Base-by-base conservation (phyloP, 2,797 vertebrate genomes). In the Molossus molossus region DNA sequence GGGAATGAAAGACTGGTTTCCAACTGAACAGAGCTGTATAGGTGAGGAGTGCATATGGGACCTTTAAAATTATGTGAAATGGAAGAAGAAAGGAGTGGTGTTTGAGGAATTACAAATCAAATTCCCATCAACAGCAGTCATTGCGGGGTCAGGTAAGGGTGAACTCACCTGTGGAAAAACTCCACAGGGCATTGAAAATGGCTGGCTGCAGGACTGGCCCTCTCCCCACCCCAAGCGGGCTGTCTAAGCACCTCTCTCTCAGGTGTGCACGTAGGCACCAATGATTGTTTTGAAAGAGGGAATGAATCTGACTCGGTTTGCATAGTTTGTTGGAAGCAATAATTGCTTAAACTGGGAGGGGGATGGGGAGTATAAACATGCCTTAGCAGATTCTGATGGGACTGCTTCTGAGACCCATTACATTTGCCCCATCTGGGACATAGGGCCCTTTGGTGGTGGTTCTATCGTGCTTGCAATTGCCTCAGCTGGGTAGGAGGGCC, bases 211-310 rank as follows among this genome's bases (percentile, higher is more conserved):
- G 64, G 8, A 53, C 37, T 9, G 27, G 27, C 86, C 57, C 33
- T 57, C 50, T 18, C 9, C 53, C 67, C 7, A 9, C 50, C n/a
- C 27, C 1, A 4, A 5, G 3, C 0, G 0, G 10, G 25, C n/a
- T 12, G 6, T 55, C 40, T 62, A 33, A 21, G 33, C 5, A 9
- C 33, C 50, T 69, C 67, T 62, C 20, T 53, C 40, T 53, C 60
- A 23, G 0, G 6, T 9, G 72, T 11, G 5, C 57, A 23, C 40
- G 17, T 33, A 67, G n/a, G 29, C 75, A 23, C 0, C 1, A 1
- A 50, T 6, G 13, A 70, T 18, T 48, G 13, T 87, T 81, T 21
- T 37, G 27, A 70, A 85, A 73, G 33, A 48, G 18, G 1, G 18
- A 64, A 48, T 21, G 4, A 80, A 80, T 80, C 69, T 23, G 60